Evolutionary conservation across 2,797 vertebrate species (phyloP).

Genomic region (Thamnophis elegans): DNA sequence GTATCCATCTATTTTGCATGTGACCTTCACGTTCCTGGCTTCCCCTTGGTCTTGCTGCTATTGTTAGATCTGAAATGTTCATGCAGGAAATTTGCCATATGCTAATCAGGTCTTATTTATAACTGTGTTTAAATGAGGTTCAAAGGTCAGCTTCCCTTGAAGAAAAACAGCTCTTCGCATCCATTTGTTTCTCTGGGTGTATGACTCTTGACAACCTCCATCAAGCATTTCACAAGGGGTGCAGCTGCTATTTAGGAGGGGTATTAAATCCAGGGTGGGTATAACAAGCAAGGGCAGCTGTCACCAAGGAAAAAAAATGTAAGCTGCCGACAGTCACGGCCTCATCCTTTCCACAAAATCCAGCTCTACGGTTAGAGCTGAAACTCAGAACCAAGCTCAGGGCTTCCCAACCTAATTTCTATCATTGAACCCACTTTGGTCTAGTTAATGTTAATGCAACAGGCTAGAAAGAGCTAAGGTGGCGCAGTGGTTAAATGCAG

Average conservation of each 20-base stretch:
- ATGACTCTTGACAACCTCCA: neutral
- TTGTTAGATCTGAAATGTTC: constrained; percentile 49
- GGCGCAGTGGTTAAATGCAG: too few species aligned
- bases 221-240: neutral
- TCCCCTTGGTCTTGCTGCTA: constrained; percentile 22
- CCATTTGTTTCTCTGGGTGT: constrained; percentile 30
- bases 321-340: neutral
- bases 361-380: neutral
- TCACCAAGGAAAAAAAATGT: fast-evolving
- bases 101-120: constrained; percentile 15
- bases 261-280: neutral
- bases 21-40: constrained; percentile 22
- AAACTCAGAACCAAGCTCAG: neutral
- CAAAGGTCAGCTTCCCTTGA: constrained; percentile 46
- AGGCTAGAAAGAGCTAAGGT: too few species aligned
- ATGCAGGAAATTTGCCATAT: constrained; percentile 34
- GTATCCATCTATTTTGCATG: constrained; percentile 29
- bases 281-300: neutral
- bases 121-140: constrained; percentile 41
- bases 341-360: neutral
- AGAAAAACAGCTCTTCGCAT: constrained; percentile 43
- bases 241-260: neutral
- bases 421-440: neutral
- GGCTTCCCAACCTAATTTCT: neutral
- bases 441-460: neutral